These are phyloP conservation scores for Hybognathus amarus DNA, from an alignment of 2,797 vertebrate species.

Conservation along the genomic window DNA sequence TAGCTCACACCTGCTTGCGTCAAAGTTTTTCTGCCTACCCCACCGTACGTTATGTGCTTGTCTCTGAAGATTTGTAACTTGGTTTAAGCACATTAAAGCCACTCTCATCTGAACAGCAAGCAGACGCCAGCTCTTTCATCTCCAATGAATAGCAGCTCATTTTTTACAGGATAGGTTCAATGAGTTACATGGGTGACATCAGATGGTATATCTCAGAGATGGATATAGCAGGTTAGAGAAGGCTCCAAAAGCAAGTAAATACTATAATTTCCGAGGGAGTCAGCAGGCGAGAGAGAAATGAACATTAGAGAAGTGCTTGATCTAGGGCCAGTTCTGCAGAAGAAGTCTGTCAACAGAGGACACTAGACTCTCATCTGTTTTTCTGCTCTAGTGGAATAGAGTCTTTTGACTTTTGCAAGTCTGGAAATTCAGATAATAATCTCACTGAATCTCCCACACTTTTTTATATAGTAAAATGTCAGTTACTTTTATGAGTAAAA, in stretches of 20 bases:
- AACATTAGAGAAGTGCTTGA: constrained; percentile 46
- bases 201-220: constrained; percentile 75
- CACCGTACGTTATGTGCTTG: constrained; percentile 60
- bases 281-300: constrained; percentile 55
- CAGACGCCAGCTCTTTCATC: constrained; percentile 60
- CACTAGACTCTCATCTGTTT: constrained; percentile 1
- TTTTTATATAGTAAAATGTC: background rate
- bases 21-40: constrained; percentile 43
- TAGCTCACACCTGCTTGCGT: constrained; percentile 13
- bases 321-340: constrained; percentile 13
- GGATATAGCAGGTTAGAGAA: constrained; percentile 52
- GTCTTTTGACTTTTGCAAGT: background rate
- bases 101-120: constrained; percentile 59
- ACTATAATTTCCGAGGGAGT: constrained; percentile 52
- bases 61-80: constrained; percentile 76
- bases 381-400: background rate
- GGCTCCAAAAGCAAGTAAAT: constrained; percentile 55
- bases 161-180: constrained; percentile 71
- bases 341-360: constrained; percentile 8
- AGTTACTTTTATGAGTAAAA: background rate
- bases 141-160: constrained; percentile 65
- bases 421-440: background rate
- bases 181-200: constrained; percentile 74
- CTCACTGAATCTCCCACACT: background rate
- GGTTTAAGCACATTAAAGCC: constrained; percentile 78